Evolutionary conservation across 2,113 vertebrate species (phyloP), one percentile per base, ranked within the genome.

Genomic region (Dromiciops gliroides): DNA sequence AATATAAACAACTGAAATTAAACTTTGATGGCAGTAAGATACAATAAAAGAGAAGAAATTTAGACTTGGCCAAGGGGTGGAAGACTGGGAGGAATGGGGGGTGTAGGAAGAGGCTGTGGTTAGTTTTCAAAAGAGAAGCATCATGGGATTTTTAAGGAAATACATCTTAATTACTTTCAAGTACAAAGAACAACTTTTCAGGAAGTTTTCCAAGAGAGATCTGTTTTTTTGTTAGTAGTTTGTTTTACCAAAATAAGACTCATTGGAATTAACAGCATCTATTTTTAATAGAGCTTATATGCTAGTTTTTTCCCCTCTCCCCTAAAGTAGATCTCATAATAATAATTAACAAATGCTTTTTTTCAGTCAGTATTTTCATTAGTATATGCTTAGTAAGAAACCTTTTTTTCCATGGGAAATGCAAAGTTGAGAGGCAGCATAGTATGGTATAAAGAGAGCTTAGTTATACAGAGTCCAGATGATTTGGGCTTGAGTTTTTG

Each of bases 261-360:
- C 37, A 1, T 19, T 44, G 91, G 25, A 92, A 89, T 92, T 0
- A 96, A 60, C 6, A 22, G 37, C 67, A 75, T 44, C 6, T 6
- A 83, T 83, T 83, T 67, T 83, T 75, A 83, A 83, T n/a, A n/a
- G 37, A 44, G 6, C 8, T 83, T 44, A 19, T 49, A 25, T 1
- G 23, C 1, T 16, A 48, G 9, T 1, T 3, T 16, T 2, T 10
- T 48, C 2, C 8, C 23, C n/a, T 1, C 8, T 23, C 2, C n/a
- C 8, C 3, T 44, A 52, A 90, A 51, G n/a, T 51, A 51, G 22
- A 90, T 51, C 31, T 2, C 25, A 56, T 90, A 52, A 51, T 91
- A 47, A 10, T 25, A 51, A 60, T 2, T 52, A 56, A 94, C 93
- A 92, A 52, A 89, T 52, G 47, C 83, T 90, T 1, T 83, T 83